Base-by-base conservation (phyloP, 2,797 vertebrate species). In the Paratrypauchen microcephalus region DNA sequence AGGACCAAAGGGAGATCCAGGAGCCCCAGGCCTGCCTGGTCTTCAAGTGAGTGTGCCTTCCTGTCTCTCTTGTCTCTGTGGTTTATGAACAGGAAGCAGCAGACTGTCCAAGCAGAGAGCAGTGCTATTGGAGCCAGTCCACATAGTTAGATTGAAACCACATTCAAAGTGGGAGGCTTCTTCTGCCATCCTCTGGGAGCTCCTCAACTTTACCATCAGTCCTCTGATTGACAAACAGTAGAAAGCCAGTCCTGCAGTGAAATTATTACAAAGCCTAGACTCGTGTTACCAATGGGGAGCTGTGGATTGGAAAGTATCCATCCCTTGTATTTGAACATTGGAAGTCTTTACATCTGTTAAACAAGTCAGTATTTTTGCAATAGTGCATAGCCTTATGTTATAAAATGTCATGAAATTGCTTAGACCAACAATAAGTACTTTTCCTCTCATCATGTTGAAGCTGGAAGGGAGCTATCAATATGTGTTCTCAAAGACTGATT, bases 1-100 rank as follows among this genome's bases (percentile, higher is more conserved):
- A 50, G 98, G 98, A 89, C 93, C 95, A 88, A 99, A 99, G 91
- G 98, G 98, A 82, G 97, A 99, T 83, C 30, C 91, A 69, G 98
- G 98, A 88, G 96, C 97, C 72, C 89, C 94, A 18, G 98, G 98
- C 58, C 81, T 95, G 75, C 71, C 94, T 79, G 98, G 98, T 41
- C 83, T 93, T 73, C 92, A 94, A 66, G 98, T 99, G 92, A 95
- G 96, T 91, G 9, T 64, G 70, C 74, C 73, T 41, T 48, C 70
- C 75, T 76, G 52, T 57, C 15, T 57, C 24, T 57, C 28, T 85
- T 67, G 78, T 78, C 85, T 52, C 81, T 82, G 87, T 89, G 88
- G 86, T 86, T 86, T 83, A 84, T 78, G 76, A 86, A 84, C 73
- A 85, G 86, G 87, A 91, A 89, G 80, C 82, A 63, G 79, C 75